phyloP scores from a whole-genome alignment of 2,888 invertebrate species.

The Vannuccia rotundouncinata region DNA sequence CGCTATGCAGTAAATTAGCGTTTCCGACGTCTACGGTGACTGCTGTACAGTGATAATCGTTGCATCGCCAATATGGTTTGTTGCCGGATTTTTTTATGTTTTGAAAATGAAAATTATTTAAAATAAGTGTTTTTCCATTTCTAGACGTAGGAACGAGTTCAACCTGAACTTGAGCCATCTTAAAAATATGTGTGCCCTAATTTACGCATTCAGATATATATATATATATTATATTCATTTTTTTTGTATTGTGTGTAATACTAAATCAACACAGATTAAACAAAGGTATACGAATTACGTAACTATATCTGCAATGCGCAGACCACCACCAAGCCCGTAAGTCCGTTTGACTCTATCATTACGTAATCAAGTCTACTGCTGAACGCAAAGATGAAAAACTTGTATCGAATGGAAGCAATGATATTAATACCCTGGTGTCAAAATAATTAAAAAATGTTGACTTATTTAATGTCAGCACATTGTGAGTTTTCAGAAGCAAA shows the following conservation, averaged over 20 bases:
- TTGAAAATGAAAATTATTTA: background rate
- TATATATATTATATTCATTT: conserved; percentile 7
- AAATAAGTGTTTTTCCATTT: conserved; percentile 19
- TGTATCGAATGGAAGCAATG: background rate
- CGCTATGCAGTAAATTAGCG: conserved; percentile 9
- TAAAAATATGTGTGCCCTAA: conserved; percentile 7
- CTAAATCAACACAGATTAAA: background rate
- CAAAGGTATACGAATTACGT: background rate
- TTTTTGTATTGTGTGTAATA: background rate
- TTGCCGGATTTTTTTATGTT: conserved; percentile 13
- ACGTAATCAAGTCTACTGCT: background rate
- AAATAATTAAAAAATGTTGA: background rate
- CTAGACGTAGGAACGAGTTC: background rate
- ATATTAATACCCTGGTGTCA: background rate
- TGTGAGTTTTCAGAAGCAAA: background rate
- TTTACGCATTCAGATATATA: background rate
- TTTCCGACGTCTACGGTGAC: conserved; percentile 1
- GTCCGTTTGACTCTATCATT: background rate
- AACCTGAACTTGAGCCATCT: conserved; percentile 14
- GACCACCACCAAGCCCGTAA: background rate
- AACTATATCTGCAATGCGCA: background rate
- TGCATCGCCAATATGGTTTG: background rate
- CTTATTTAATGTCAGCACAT: background rate
- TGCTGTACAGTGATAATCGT: conserved; percentile 6
- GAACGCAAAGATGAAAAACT: background rate